Percentiles rank a stretch among this genome's conserved stretches.
These are phyloP conservation scores for Sarcophaga peregrina DNA, from an alignment of 1,140 invertebrate species.

Conservation along the genomic window DNA sequence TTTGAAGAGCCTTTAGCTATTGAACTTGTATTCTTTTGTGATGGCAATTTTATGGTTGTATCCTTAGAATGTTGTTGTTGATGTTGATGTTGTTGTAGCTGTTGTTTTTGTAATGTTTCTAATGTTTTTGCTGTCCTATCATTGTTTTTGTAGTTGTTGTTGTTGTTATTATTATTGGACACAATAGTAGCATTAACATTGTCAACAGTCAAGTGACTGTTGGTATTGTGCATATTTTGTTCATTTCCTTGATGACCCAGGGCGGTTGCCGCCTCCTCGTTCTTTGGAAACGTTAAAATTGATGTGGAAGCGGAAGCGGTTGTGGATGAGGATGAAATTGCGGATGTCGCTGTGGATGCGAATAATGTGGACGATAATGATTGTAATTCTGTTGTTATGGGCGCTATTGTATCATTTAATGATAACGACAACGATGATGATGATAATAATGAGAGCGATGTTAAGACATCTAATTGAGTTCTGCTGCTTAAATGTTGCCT, in stretches of 20 bases:
- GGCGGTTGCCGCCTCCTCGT: constrained; percentile 22
- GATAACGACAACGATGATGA: neutral
- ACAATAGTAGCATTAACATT: constrained; percentile 36
- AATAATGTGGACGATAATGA: neutral
- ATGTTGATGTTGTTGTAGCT: constrained; percentile 25
- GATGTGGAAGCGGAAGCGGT: constrained; percentile 24
- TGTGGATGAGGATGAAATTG: neutral
- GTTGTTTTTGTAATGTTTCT: constrained; percentile 24
- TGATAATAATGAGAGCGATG: constrained; percentile 34
- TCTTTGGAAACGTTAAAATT: constrained; percentile 9
- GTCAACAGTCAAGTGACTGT: constrained; percentile 33
- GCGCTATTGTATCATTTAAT: neutral
- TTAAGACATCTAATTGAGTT: constrained; percentile 33
- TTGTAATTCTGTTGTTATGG: constrained; percentile 28
- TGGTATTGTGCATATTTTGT: constrained; percentile 33
- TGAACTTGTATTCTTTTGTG: constrained; percentile 4
- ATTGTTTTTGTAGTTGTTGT: constrained; percentile 22
- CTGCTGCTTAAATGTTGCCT: neutral
- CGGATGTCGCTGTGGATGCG: neutral
- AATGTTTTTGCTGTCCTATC: constrained; percentile 45
- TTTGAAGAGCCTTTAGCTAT: constrained; percentile 10
- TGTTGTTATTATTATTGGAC: neutral
- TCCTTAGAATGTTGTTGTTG: constrained; percentile 46
- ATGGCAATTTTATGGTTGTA: constrained; percentile 48
- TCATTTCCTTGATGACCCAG: constrained; percentile 25